Conservation (phyloP, 2,888 invertebrate species). For the Drosophila pseudotakahashii region DNA sequence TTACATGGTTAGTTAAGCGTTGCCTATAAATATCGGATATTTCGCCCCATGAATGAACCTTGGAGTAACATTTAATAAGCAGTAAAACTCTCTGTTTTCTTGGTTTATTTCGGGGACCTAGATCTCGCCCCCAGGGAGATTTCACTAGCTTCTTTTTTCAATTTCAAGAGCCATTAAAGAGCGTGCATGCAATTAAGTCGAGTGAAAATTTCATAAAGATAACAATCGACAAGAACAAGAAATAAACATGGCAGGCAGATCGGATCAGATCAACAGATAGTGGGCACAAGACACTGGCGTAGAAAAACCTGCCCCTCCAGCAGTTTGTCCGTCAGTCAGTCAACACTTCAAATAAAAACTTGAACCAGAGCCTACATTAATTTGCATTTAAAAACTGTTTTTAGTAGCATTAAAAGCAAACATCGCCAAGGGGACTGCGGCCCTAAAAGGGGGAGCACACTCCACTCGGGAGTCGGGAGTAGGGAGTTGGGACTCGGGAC, state of each 20-base stretch:
- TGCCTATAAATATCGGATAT: constrained; percentile 54
- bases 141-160: constrained; percentile 43
- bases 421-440: constrained; percentile 40
- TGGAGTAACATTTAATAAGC: constrained; percentile 66
- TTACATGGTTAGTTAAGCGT: constrained; percentile 43
- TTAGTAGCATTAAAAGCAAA: constrained; percentile 75
- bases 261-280: constrained; percentile 32
- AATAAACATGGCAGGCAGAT: constrained; percentile 61
- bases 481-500: constrained; percentile 26
- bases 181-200: constrained; percentile 79
- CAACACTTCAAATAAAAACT: constrained; percentile 77
- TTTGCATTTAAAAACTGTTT: constrained; percentile 79
- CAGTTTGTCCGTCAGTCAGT: constrained; percentile 54
- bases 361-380: constrained; percentile 66
- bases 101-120: constrained; percentile 49
- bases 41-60: background rate
- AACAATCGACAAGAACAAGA: constrained; percentile 78
- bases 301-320: constrained; percentile 55
- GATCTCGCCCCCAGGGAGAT: constrained; percentile 27
- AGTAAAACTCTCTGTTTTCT: constrained; percentile 56
- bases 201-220: constrained; percentile 79
- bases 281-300: constrained; percentile 22
- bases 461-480: constrained; percentile 20
- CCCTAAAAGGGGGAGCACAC: constrained; percentile 32
- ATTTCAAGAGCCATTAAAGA: constrained; percentile 80